Evolutionary conservation across 1,140 invertebrate species (phyloP).

Genomic region (Ericerus pela): DNA sequence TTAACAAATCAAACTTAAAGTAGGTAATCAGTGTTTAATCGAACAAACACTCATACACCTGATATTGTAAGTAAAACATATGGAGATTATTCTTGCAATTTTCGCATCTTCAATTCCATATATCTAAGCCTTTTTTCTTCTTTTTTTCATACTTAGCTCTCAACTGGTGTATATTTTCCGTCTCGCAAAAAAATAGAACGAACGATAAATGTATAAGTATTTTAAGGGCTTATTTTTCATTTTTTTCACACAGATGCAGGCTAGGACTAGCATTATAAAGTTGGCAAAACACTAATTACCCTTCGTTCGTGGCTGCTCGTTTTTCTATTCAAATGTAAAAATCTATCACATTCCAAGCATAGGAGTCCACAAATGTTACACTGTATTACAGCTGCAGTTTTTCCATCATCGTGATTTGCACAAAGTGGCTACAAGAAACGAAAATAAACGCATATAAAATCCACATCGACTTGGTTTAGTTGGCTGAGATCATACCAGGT

Average conservation of each 20-base stretch:
- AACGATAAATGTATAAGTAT: no score
- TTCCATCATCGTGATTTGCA: conserved; percentile 91
- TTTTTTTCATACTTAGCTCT: no score
- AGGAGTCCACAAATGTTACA: conserved; percentile 82
- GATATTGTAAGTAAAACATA: no score
- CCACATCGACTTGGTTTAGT: background rate
- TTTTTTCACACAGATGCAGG: background rate
- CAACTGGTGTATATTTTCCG: no score
- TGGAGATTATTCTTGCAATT: no score
- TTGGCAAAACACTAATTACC: conserved; percentile 33
- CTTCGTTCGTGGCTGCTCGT: conserved; percentile 77
- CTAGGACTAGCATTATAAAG: background rate
- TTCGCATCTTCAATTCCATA: no score
- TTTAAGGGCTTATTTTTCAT: background rate
- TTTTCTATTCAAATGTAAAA: conserved; percentile 77
- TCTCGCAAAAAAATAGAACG: no score
- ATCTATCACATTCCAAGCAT: conserved; percentile 89
- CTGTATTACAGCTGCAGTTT: conserved; percentile 82
- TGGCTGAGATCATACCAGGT: background rate
- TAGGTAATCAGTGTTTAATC: no score
- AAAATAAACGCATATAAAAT: conserved; percentile 5
- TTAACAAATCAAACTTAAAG: no score
- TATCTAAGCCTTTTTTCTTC: no score
- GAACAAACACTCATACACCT: no score
- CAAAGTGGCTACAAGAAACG: conserved; percentile 55